Evolutionary conservation across 2,797 vertebrate species (phyloP).

Genomic region (Sebastes vulpes): DNA sequence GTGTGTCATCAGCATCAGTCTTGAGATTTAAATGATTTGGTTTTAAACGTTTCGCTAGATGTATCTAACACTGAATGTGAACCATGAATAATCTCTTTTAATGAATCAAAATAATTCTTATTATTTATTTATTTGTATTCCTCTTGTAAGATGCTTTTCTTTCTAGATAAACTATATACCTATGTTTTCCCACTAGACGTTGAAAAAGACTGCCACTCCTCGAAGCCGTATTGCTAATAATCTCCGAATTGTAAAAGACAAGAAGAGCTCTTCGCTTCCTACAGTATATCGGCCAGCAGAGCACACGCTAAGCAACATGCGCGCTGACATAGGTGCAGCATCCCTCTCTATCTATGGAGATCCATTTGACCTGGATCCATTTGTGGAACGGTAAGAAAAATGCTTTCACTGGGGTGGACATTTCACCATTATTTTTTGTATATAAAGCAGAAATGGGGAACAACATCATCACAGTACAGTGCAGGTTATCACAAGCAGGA

Average conservation of each 20-base stretch:
- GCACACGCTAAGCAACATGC: constrained; percentile 91
- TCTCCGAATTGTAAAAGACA: constrained; percentile 88
- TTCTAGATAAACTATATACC: neutral
- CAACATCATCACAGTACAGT: too few species aligned
- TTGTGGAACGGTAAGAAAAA: constrained; percentile 83
- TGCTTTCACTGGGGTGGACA: too few species aligned
- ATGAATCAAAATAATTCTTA: neutral
- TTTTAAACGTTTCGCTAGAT: neutral
- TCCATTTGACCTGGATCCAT: constrained; percentile 91
- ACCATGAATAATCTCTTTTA: neutral
- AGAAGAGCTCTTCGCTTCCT: constrained; percentile 85
- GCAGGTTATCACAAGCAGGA: too few species aligned
- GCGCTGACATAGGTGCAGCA: constrained; percentile 94
- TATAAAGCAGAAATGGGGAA: too few species aligned
- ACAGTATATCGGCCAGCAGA: constrained; percentile 89
- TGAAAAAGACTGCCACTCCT: constrained; percentile 81
- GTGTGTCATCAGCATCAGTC: constrained; percentile 16
- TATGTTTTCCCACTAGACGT: constrained; percentile 37
- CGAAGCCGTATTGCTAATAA: constrained; percentile 91
- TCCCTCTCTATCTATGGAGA: constrained; percentile 96
- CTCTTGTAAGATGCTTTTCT: neutral
- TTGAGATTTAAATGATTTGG: neutral
- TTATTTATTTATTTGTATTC: neutral
- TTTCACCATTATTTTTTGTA: too few species aligned
- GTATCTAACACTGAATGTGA: neutral